These are phyloP conservation scores for Zaprionus bogoriensis DNA, from an alignment of 2,888 invertebrate genomes.

Conservation along the genomic window DNA sequence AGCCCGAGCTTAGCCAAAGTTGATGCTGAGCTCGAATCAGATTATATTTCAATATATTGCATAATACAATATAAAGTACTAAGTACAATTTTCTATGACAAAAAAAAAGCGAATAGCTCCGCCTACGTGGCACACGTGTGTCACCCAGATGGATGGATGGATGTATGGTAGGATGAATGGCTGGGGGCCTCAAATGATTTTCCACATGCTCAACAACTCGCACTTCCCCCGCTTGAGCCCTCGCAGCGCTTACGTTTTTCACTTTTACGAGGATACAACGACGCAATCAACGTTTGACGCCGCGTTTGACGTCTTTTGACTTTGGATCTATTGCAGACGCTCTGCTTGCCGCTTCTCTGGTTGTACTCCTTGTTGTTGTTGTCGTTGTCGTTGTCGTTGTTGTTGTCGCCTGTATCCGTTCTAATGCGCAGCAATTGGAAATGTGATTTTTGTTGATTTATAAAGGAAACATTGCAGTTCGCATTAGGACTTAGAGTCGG, in stretches of 20 bases:
- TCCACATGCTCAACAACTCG: slow-evolving; percentile 30
- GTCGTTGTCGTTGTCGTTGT: slow-evolving; percentile 1
- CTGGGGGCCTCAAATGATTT: slow-evolving; percentile 34
- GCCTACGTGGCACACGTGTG: slow-evolving; percentile 17
- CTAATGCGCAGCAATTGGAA: slow-evolving; percentile 66
- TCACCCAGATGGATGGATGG: not conserved
- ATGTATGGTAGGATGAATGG: not conserved
- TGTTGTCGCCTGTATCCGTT: slow-evolving; percentile 47
- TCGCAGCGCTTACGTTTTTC: slow-evolving; percentile 15
- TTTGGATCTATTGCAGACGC: slow-evolving; percentile 48
- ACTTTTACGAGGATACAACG: slow-evolving; percentile 38
- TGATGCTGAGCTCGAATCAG: slow-evolving; percentile 33
- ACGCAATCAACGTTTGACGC: slow-evolving; percentile 66
- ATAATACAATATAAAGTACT: slow-evolving; percentile 22
- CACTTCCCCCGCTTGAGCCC: slow-evolving; percentile 41
- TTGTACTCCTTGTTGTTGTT: slow-evolving; percentile 14
- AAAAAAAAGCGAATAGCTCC: not conserved
- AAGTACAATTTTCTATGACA: not conserved
- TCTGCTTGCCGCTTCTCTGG: slow-evolving; percentile 3
- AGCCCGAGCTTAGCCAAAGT: slow-evolving; percentile 8
- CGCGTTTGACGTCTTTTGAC: slow-evolving; percentile 62
- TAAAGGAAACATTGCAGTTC: slow-evolving; percentile 59
- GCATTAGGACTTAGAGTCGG: slow-evolving; percentile 7
- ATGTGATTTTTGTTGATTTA: slow-evolving; percentile 71
- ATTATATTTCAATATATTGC: slow-evolving; percentile 61